A percentile compares a stretch with the other conserved stretches of the same genome.
Evolutionary conservation across 1,140 invertebrate species (phyloP).

Genomic region (Euwallacea fornicatus): DNA sequence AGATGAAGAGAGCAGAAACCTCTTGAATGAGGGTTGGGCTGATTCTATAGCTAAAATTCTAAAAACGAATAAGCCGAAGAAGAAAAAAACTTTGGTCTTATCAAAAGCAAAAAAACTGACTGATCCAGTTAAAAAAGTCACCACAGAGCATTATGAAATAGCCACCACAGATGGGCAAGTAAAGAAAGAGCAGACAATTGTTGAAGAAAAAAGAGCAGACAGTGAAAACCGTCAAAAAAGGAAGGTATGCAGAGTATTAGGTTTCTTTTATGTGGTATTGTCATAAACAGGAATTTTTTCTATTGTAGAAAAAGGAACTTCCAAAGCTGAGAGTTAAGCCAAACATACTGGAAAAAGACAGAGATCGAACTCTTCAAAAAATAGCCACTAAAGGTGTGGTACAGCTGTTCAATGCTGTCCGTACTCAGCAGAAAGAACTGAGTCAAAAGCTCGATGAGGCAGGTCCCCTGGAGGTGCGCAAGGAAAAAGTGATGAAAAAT

Average conservation of each 20-base stretch:
- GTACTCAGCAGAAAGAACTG: conserved; percentile 78
- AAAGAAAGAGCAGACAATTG: conserved; percentile 54
- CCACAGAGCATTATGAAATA: conserved; percentile 56
- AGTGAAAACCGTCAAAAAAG: conserved; percentile 50
- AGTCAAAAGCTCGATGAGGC: conserved; percentile 71
- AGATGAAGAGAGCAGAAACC: conserved; percentile 30
- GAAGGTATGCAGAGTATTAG: conserved; percentile 47
- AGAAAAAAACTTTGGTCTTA: conserved; percentile 72
- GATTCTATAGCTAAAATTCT: conserved; percentile 76
- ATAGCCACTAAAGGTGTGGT: conserved; percentile 91
- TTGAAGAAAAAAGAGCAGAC: conserved; percentile 48
- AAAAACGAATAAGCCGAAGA: conserved; percentile 71
- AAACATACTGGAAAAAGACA: conserved; percentile 68
- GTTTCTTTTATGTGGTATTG: background rate
- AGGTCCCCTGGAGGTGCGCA: conserved; percentile 76
- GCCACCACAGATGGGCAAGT: conserved; percentile 55
- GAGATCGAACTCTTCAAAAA: conserved; percentile 74
- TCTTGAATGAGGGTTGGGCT: conserved; percentile 63
- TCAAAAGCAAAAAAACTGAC: conserved; percentile 72
- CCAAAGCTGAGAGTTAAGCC: conserved; percentile 74
- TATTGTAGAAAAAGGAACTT: conserved; percentile 62
- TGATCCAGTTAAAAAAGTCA: conserved; percentile 57
- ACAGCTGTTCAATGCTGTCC: conserved; percentile 89
- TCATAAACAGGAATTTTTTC: conserved; percentile 30
- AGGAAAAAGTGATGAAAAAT: conserved; percentile 79